These are phyloP conservation scores for Zygaena filipendulae DNA, from an alignment of 2,888 invertebrate species.

Conservation along the genomic window DNA sequence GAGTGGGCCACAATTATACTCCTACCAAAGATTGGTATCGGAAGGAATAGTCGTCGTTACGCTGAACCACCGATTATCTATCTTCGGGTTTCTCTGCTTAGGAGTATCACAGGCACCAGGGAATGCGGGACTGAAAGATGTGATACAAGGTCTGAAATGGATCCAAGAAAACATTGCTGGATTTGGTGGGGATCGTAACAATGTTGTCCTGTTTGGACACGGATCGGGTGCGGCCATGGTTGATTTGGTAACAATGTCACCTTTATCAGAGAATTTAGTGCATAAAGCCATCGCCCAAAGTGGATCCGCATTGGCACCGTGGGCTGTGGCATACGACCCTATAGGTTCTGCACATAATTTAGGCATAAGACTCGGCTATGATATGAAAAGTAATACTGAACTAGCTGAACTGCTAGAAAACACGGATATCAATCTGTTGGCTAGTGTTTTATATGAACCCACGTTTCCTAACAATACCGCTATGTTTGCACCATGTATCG, in stretches of 20 bases:
- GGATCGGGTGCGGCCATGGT: conserved; percentile 76
- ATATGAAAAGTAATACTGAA: conserved; percentile 23
- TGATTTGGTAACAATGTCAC: conserved; percentile 45
- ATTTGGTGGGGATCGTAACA: conserved; percentile 81
- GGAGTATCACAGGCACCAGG: conserved; percentile 74
- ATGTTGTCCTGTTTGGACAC: conserved; percentile 84
- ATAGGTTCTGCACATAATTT: conserved; percentile 32
- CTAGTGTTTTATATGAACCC: conserved; percentile 26
- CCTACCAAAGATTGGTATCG: conserved; percentile 70
- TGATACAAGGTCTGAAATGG: conserved; percentile 82
- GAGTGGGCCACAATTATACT: conserved; percentile 24
- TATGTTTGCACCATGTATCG: conserved; percentile 52
- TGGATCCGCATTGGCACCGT: conserved; percentile 46
- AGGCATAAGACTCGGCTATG: conserved; percentile 33
- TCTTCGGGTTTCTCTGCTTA: conserved; percentile 77
- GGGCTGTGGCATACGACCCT: conserved; percentile 54
- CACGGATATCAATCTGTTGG: conserved; percentile 29
- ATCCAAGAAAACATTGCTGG: conserved; percentile 74
- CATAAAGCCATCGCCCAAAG: conserved; percentile 49
- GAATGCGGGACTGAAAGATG: conserved; percentile 88
- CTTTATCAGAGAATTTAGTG: conserved; percentile 28
- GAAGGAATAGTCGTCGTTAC: conserved; percentile 73
- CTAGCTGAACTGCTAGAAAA: conserved; percentile 29
- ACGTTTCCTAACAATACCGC: conserved; percentile 40
- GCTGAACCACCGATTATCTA: conserved; percentile 77